Conservation (phyloP, 2,888 invertebrate species). For the Allolobophora icterica region DNA sequence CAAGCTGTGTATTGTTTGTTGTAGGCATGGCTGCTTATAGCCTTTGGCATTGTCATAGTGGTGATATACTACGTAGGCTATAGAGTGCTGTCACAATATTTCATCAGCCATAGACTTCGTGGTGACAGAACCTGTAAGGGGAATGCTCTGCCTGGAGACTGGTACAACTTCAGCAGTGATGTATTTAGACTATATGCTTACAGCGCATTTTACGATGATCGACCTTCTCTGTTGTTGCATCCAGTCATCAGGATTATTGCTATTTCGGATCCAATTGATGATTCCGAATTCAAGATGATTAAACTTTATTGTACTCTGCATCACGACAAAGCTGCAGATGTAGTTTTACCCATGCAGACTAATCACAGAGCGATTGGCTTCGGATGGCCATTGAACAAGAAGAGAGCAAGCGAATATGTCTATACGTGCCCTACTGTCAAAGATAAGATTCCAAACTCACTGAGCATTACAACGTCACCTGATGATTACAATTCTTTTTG, state of each 20-base stretch:
- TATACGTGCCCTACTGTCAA: conserved; percentile 9
- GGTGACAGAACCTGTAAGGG: too few relatives aligned
- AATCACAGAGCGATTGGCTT: background rate
- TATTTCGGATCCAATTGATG: background rate
- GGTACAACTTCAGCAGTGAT: conserved; percentile 10
- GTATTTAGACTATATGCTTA: background rate
- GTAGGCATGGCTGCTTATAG: too few relatives aligned
- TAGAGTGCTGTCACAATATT: too few relatives aligned
- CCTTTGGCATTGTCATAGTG: too few relatives aligned
- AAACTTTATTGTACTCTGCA: conserved; percentile 8
- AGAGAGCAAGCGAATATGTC: background rate
- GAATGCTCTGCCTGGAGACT: background rate
- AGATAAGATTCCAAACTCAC: background rate
- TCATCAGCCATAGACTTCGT: too few relatives aligned
- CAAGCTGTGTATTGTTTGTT: too few relatives aligned
- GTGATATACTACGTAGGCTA: too few relatives aligned
- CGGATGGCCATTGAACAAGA: background rate
- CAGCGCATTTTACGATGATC: conserved; percentile 27
- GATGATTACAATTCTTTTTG: background rate
- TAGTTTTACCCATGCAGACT: background rate
- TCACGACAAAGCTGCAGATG: background rate
- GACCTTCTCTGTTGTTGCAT: background rate
- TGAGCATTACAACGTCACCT: background rate
- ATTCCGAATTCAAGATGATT: background rate
- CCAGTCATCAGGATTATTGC: conserved; percentile 27